Percentiles rank a stretch among this genome's conserved stretches.
Evolutionary conservation across 2,888 invertebrate genomes (phyloP).

Genomic region (Aleiodes testaceus): DNA sequence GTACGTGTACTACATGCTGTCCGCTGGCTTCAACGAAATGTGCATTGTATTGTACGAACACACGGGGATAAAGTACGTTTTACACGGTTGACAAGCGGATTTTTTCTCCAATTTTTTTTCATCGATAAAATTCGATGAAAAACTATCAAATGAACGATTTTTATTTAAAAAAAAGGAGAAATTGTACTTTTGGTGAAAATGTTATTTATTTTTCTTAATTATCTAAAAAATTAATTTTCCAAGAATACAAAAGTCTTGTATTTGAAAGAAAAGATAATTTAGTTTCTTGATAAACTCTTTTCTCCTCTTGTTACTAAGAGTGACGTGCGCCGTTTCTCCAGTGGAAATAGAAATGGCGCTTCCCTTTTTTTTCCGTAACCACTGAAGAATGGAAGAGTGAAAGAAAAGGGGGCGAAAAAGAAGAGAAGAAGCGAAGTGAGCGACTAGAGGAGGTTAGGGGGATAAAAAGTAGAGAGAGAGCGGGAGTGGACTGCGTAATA

Average conservation of each 20-base stretch:
- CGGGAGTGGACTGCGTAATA: slow-evolving; percentile 66
- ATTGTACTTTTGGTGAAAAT: no score
- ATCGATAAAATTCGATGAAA: slow-evolving; percentile 9
- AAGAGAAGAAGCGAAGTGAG: slow-evolving; percentile 22
- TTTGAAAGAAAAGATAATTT: slow-evolving; percentile 3
- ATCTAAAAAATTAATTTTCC: no score
- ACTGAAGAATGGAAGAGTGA: slow-evolving; percentile 17
- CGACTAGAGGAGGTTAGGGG: slow-evolving; percentile 19
- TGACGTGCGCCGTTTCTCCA: slow-evolving; percentile 18
- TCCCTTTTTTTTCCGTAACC: not conserved
- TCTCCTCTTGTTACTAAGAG: not conserved
- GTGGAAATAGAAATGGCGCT: slow-evolving; percentile 12
- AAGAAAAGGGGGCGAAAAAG: slow-evolving; percentile 10
- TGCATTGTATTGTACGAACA: slow-evolving; percentile 31
- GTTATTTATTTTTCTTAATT: no score
- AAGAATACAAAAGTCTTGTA: no score
- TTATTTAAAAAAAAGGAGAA: not conserved
- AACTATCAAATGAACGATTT: not conserved
- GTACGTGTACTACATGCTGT: slow-evolving; percentile 31
- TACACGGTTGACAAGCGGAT: slow-evolving; percentile 22
- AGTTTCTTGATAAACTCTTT: slow-evolving; percentile 6
- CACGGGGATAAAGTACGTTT: slow-evolving; percentile 24
- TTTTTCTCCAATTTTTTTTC: slow-evolving; percentile 9
- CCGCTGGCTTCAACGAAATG: slow-evolving; percentile 12
- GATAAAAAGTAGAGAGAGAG: slow-evolving; percentile 44